Evolutionary conservation across 2,113 vertebrate genomes (phyloP).

Genomic region (Cyanoderma ruficeps): DNA sequence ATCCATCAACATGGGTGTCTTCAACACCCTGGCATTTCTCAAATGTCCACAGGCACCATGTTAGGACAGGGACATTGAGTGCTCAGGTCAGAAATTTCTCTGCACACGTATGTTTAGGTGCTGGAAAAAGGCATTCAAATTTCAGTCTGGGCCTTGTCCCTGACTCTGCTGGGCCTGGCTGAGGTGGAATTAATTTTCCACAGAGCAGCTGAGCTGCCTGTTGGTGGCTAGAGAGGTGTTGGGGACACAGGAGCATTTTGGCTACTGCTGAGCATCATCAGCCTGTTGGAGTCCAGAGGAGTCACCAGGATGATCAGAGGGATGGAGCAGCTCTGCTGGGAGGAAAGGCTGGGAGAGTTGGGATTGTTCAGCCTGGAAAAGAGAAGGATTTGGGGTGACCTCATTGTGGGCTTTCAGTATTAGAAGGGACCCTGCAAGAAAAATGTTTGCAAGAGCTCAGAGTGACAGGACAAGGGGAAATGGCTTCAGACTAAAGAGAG

Average conservation of each 20-base stretch:
- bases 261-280: not conserved
- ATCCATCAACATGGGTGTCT: not conserved
- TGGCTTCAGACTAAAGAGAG: not conserved
- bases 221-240: not conserved
- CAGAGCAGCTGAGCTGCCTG: not conserved
- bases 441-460: not conserved
- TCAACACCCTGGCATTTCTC: not conserved
- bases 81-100: not conserved
- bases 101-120: not conserved
- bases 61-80: not conserved
- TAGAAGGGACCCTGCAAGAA: not conserved
- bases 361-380: not conserved
- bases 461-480: not conserved
- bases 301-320: not conserved
- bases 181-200: not conserved
- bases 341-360: not conserved
- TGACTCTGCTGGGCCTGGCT: not conserved
- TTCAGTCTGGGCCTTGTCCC: not conserved
- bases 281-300: rapidly evolving
- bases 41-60: not conserved
- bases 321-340: not conserved
- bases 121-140: not conserved
- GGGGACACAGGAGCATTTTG: not conserved
- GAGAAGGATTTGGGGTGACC: not conserved
- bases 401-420: not conserved